Conservation (phyloP, 2,888 invertebrate genomes). For the Drosophila glabriapex region DNA sequence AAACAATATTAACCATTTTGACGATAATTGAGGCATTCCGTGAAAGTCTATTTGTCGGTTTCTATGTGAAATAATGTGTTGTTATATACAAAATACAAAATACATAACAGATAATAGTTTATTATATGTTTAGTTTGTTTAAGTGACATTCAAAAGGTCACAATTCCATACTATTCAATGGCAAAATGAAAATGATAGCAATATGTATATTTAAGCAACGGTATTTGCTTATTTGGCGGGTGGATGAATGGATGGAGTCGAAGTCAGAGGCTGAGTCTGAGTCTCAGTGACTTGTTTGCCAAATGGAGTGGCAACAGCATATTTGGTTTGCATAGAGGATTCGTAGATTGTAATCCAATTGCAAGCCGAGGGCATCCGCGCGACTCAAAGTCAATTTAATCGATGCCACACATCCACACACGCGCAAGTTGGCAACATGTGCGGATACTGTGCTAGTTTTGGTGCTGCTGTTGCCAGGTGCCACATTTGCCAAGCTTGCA, state of each 20-base stretch:
- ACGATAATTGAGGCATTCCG: not conserved
- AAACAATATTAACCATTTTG: too few species aligned
- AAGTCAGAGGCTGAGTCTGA: not conserved
- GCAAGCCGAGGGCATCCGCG: constrained; percentile 34
- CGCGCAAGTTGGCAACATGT: constrained; percentile 6
- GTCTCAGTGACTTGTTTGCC: constrained; percentile 29
- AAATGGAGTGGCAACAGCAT: constrained; percentile 32
- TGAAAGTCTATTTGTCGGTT: not conserved
- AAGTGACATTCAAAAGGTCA: not conserved
- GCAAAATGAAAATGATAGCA: too few species aligned
- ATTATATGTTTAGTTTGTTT: not conserved
- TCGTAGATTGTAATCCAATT: constrained; percentile 48
- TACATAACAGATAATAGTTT: not conserved
- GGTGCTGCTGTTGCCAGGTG: constrained; percentile 25
- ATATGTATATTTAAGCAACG: not conserved
- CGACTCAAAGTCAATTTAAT: constrained; percentile 37
- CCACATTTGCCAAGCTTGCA: constrained; percentile 50
- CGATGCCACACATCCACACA: constrained; percentile 21
- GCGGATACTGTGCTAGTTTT: constrained; percentile 21
- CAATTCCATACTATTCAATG: not conserved
- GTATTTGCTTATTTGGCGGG: not conserved
- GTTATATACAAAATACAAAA: not conserved
- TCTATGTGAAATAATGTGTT: not conserved
- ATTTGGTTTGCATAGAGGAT: constrained; percentile 20
- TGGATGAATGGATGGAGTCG: not conserved